These are phyloP conservation scores for Volucella zonaria DNA, from an alignment of 2,888 invertebrate genomes.

Conservation along the genomic window DNA sequence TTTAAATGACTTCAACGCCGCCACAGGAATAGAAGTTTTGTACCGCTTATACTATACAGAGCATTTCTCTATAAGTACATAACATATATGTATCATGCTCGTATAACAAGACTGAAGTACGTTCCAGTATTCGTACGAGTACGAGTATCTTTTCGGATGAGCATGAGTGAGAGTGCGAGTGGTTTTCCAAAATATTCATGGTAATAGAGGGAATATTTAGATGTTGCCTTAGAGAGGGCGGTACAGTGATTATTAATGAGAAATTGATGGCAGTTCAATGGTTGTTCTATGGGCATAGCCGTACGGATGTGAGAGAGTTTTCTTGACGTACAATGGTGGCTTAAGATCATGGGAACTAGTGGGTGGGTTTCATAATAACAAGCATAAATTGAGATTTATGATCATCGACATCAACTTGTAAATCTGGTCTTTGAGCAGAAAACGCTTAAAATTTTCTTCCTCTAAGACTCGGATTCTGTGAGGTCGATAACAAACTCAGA, in stretches of 20 bases:
- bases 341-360: constrained; percentile 6
- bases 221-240: constrained; percentile 46
- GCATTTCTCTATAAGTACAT: not conserved
- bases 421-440: no score
- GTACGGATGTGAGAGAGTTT: constrained; percentile 30
- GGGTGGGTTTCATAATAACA: constrained; percentile 36
- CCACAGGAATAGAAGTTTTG: constrained; percentile 60
- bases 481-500: no score
- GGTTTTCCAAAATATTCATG: constrained; percentile 54
- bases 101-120: not conserved
- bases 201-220: constrained; percentile 37
- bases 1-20: constrained; percentile 74
- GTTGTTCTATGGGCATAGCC: not conserved
- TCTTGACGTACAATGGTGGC: not conserved
- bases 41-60: constrained; percentile 19
- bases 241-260: constrained; percentile 57
- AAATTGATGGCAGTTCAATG: constrained; percentile 60
- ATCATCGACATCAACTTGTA: no score
- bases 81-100: not conserved
- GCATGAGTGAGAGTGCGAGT: not conserved
- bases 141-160: no score
- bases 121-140: no score
- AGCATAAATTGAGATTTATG: constrained; percentile 34
- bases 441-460: no score
- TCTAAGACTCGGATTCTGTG: no score